A percentile compares a stretch with the other conserved stretches of the same genome.
phyloP scores from a whole-genome alignment of 2,797 vertebrate genomes.

The Oryzias sinensis region DNA sequence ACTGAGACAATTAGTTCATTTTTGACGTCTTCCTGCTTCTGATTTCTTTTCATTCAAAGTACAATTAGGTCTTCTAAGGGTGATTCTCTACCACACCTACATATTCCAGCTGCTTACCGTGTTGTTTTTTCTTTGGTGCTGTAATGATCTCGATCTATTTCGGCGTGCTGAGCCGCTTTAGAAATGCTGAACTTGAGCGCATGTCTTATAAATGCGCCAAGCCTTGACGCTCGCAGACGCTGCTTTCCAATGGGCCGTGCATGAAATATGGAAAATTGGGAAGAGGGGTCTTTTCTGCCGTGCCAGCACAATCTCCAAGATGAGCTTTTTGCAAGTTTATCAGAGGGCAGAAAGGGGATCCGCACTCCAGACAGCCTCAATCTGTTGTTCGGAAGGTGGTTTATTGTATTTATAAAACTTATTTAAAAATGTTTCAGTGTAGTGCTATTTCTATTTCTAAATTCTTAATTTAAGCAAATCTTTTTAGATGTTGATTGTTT shows the following conservation, averaged over 20 bases:
- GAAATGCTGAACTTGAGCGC: conserved; percentile 56
- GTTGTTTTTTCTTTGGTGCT: too few species aligned
- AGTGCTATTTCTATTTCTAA: neutral
- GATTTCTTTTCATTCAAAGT: too few species aligned
- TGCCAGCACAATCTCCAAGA: conserved; percentile 75
- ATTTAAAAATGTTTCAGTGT: neutral
- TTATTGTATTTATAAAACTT: neutral
- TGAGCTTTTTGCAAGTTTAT: conserved; percentile 70
- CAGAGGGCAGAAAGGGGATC: conserved; percentile 7
- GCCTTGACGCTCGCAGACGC: conserved; percentile 56
- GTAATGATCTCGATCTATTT: conserved; percentile 5
- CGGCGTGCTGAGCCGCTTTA: conserved; percentile 33
- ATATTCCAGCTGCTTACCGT: too few species aligned
- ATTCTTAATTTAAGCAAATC: too few species aligned
- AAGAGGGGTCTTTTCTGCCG: conserved; percentile 67
- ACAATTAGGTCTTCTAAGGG: too few species aligned
- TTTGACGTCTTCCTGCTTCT: too few species aligned
- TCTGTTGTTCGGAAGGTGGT: conserved; percentile 17
- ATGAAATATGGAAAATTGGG: conserved; percentile 75
- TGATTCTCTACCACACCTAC: too few species aligned
- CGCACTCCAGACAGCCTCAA: conserved; percentile 28
- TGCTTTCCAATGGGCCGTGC: conserved; percentile 69
- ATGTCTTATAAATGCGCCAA: conserved; percentile 63
- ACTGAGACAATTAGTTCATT: too few species aligned
- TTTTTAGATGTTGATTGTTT: neutral